Percentiles rank a stretch among this genome's conserved stretches.
Evolutionary conservation across 2,113 vertebrate genomes (phyloP).

Genomic region (Microtus montanus): DNA sequence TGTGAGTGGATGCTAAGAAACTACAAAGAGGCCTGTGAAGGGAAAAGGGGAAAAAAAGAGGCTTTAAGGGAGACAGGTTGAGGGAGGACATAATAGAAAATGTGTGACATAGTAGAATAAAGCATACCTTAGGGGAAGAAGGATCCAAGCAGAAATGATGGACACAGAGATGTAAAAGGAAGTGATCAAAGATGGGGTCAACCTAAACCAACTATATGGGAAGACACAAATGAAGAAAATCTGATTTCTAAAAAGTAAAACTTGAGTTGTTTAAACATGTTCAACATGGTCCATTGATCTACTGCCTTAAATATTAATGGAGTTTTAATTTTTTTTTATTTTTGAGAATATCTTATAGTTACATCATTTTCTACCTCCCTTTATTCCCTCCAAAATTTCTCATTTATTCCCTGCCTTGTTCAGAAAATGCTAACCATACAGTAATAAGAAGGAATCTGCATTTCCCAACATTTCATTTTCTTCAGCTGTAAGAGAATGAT

Average conservation of each 20-base stretch:
- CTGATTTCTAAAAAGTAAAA: neutral
- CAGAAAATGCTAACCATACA: neutral
- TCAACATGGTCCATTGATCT: neutral
- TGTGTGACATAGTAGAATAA: neutral
- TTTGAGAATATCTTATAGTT: neutral
- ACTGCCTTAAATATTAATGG: neutral
- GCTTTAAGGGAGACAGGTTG: neutral
- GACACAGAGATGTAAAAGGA: neutral
- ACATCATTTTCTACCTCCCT: neutral
- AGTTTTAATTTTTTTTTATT: neutral
- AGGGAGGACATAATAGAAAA: neutral
- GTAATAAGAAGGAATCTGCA: neutral
- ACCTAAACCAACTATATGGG: neutral
- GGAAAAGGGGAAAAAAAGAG: neutral
- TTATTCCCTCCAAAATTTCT: neutral
- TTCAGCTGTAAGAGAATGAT: neutral
- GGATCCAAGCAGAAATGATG: neutral
- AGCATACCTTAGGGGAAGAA: neutral
- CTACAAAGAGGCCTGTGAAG: too few relatives aligned
- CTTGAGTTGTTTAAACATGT: neutral
- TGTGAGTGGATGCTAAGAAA: neutral
- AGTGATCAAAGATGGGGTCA: neutral
- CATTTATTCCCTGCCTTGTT: neutral
- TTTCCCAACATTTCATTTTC: neutral
- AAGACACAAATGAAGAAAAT: neutral